Evolutionary conservation across 2,888 invertebrate genomes (phyloP), one percentile per base, ranked within the genome.

Genomic region (Gandaritis pyraliata): DNA sequence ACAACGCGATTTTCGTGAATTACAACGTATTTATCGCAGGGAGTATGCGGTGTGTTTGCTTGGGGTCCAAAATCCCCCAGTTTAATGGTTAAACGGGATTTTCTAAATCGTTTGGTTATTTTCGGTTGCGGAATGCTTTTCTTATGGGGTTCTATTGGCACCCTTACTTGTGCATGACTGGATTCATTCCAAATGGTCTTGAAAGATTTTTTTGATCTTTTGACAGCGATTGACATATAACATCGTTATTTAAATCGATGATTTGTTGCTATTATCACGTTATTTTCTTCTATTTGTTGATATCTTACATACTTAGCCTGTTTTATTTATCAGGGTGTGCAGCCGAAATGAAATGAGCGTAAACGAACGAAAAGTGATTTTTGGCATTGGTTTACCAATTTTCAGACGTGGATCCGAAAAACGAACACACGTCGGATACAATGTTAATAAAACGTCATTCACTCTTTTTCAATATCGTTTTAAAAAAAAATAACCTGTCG

Each of bases 21-120:
- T 90, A 91, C 91, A 90, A 85, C 62, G 83, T 85, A 86, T 88
- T 90, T 90, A 90, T 88, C 87, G 86, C 72, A 66, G 72, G 78
- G 79, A 78, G 82, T 81, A 78, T 85, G 84, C 72, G 83, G 86
- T 81, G 71, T 64, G 73, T 76, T 74, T 74, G 70, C 74, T 70
- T 68, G 72, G 76, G 76, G 76, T 73, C 69, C 73, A 73, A 68
- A 59, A 29, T 36, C 50, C 63, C 63, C 58, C 43, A 1, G 50
- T 58, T 49, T 74, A 78, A 81, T 86, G 86, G 84, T 77, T 85
- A 82, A 81, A 81, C 77, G 81, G 85, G 86, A 84, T 87, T 85
- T 82, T 77, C 72, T 79, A 81, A 82, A 81, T 81, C 80, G 80
- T 75, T 77, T 75, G 75, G 63, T 66, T 74, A 72, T 76, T 77